Percentiles rank a stretch among this genome's conserved stretches.
phyloP scores from a whole-genome alignment of 2,113 vertebrate species.

The Ornithorhynchus anatinus region DNA sequence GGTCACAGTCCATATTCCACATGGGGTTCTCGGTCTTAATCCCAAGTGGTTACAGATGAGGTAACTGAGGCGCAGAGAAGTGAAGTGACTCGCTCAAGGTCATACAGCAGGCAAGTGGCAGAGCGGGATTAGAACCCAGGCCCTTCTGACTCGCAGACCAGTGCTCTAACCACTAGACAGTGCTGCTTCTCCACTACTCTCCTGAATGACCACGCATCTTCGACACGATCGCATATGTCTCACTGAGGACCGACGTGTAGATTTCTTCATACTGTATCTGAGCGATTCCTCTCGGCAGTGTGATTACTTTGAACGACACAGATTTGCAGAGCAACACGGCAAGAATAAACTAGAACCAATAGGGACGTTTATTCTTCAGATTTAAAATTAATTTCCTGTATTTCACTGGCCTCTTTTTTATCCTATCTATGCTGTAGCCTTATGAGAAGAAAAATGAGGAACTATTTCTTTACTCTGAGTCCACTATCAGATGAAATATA shows the following conservation, averaged over 20 bases:
- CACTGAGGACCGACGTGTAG: slow-evolving; percentile 33
- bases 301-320: slow-evolving; percentile 54
- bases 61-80: too few relatives aligned
- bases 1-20: too few relatives aligned
- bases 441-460: slow-evolving; percentile 70
- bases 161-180: too few relatives aligned
- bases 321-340: slow-evolving; percentile 66
- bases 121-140: too few relatives aligned
- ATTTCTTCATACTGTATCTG: slow-evolving; percentile 51
- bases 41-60: too few relatives aligned
- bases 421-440: slow-evolving; percentile 66
- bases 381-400: slow-evolving; percentile 84
- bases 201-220: neutral
- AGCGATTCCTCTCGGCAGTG: slow-evolving; percentile 66
- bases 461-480: slow-evolving; percentile 63
- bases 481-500: slow-evolving; percentile 69
- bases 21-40: too few relatives aligned
- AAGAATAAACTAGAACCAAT: slow-evolving; percentile 70
- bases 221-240: neutral
- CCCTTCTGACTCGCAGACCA: too few relatives aligned
- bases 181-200: too few relatives aligned
- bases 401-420: slow-evolving; percentile 60
- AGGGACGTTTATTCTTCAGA: slow-evolving; percentile 73
- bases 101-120: too few relatives aligned
- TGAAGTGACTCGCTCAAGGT: too few relatives aligned